These are phyloP conservation scores for Blastobasis adustella DNA, from an alignment of 2,888 invertebrate genomes.

Conservation along the genomic window DNA sequence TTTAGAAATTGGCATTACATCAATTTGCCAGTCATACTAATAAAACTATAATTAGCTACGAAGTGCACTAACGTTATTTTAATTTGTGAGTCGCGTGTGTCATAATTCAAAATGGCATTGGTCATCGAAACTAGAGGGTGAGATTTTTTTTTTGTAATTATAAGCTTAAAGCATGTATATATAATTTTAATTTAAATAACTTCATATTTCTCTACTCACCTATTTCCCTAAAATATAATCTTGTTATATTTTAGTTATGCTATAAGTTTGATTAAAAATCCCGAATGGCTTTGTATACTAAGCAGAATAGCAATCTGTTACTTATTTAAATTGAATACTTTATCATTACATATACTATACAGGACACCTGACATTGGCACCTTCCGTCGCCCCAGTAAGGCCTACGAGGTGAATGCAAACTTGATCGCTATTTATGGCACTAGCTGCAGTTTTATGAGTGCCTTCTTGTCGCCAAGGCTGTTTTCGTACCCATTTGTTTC, in stretches of 20 bases:
- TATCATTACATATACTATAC: neutral
- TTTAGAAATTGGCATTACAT: constrained; percentile 39
- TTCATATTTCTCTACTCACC: too few species aligned
- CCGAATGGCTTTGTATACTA: neutral
- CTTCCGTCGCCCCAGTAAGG: constrained; percentile 43
- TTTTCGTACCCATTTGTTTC: too few species aligned
- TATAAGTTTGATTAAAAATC: neutral
- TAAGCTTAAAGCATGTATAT: too few species aligned
- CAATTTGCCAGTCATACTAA: constrained; percentile 28
- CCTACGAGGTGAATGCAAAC: constrained; percentile 51
- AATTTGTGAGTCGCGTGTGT: constrained; percentile 20
- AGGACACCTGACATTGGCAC: constrained; percentile 47
- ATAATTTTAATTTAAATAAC: too few species aligned
- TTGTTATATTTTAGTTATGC: too few species aligned
- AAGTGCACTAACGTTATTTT: constrained; percentile 20
- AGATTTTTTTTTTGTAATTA: constrained; percentile 18
- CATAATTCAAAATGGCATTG: constrained; percentile 33
- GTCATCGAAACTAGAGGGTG: constrained; percentile 49
- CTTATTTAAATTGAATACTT: neutral
- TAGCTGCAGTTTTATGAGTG: neutral
- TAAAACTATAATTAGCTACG: constrained; percentile 21
- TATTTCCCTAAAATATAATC: too few species aligned
- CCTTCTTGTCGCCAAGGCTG: too few species aligned
- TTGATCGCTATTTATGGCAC: constrained; percentile 50
- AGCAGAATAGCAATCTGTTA: too few species aligned